phyloP scores from a whole-genome alignment of 2,888 invertebrate species.

The Lutraria lutraria region DNA sequence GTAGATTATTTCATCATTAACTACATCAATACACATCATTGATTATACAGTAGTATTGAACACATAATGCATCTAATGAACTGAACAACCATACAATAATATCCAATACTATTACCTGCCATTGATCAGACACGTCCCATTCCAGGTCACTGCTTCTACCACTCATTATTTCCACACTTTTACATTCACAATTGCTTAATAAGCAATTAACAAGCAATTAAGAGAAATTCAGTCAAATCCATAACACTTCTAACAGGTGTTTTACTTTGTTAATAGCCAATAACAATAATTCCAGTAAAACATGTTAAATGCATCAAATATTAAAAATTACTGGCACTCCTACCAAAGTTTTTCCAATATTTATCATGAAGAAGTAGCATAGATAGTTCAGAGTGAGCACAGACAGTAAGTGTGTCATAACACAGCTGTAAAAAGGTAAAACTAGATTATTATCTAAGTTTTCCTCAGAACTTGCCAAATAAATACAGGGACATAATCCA shows the following conservation, averaged over 20 bases:
- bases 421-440: constrained; percentile 45
- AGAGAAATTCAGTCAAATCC: constrained; percentile 19
- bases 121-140: constrained; percentile 69
- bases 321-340: constrained; percentile 20
- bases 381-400: constrained; percentile 10
- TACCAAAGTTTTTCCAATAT: constrained; percentile 30
- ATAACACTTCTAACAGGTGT: constrained; percentile 11
- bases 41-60: background rate
- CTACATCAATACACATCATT: no score
- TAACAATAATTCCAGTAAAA: background rate
- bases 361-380: constrained; percentile 9
- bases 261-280: constrained; percentile 1
- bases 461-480: constrained; percentile 37
- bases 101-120: constrained; percentile 59
- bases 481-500: constrained; percentile 36
- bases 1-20: no score
- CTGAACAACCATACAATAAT: background rate
- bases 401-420: constrained; percentile 45
- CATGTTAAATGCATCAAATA: constrained; percentile 25
- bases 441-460: constrained; percentile 38
- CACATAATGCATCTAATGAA: background rate
- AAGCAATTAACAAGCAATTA: constrained; percentile 9
- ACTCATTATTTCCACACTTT: constrained; percentile 9
- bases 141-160: constrained; percentile 44
- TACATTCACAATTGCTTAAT: background rate